Evolutionary conservation across 1,140 invertebrate species (phyloP).

Genomic region (Polypedilum vanderplanki): DNA sequence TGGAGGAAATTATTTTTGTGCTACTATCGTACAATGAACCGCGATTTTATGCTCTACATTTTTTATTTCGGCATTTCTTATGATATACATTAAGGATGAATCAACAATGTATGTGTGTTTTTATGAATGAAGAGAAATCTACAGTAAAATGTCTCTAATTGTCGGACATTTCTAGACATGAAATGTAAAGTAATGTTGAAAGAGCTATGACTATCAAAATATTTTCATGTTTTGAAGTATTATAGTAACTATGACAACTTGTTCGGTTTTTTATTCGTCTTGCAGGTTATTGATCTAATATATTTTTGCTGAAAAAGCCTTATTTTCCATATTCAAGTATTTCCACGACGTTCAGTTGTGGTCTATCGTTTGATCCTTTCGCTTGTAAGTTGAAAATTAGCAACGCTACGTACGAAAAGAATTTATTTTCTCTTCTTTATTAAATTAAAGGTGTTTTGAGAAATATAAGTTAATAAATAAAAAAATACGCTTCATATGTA

Average conservation of each 20-base stretch:
- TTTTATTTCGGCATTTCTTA: neutral
- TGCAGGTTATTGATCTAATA: constrained; percentile 21
- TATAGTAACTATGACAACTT: neutral
- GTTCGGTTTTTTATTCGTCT: neutral
- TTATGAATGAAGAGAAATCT: neutral
- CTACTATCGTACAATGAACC: neutral
- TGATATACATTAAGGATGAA: neutral
- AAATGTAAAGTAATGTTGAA: neutral
- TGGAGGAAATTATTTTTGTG: neutral
- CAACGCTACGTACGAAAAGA: neutral
- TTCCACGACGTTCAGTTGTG: neutral
- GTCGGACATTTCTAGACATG: neutral
- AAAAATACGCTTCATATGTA: neutral
- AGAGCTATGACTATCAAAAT: neutral
- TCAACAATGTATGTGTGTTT: neutral
- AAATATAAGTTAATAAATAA: neutral
- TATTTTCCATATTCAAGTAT: neutral
- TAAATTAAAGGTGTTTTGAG: constrained; percentile 21
- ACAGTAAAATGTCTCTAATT: neutral
- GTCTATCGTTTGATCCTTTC: neutral
- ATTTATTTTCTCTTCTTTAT: constrained; percentile 15
- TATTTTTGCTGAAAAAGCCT: constrained; percentile 1
- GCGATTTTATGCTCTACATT: constrained; percentile 2
- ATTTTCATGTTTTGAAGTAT: constrained; percentile 8
- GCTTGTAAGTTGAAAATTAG: neutral